A percentile compares a stretch with the other conserved stretches of the same genome.
Conservation (phyloP, 2,797 vertebrate genomes). For the Carapus acus region DNA sequence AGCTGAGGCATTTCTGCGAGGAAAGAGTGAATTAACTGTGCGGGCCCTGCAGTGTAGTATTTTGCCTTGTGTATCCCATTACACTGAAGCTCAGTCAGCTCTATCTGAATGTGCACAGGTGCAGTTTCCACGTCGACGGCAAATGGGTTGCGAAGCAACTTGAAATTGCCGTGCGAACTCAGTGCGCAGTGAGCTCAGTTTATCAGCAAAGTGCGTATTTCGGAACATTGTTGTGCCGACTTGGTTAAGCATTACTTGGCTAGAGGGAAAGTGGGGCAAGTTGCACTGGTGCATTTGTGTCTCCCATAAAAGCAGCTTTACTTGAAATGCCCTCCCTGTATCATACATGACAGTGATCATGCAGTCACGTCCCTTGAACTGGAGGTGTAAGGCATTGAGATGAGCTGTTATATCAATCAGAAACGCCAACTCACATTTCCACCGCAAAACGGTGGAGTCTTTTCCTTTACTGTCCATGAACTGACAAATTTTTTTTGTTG, state of each 20-base stretch:
- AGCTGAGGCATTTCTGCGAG: too few species aligned
- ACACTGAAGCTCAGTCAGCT: slow-evolving; percentile 18
- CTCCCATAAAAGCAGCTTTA: slow-evolving; percentile 9
- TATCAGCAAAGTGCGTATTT: slow-evolving; percentile 10
- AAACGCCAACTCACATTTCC: background rate
- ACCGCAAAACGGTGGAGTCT: slow-evolving; percentile 2
- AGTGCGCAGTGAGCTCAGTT: background rate
- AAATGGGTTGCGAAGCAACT: slow-evolving; percentile 11
- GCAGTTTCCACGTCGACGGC: slow-evolving; percentile 3
- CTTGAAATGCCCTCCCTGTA: slow-evolving; percentile 15
- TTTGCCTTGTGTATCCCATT: slow-evolving; percentile 12
- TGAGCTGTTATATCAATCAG: background rate
- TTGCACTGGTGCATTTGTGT: slow-evolving; percentile 14
- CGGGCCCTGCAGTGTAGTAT: slow-evolving; percentile 2
- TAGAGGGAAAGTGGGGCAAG: slow-evolving; percentile 15
- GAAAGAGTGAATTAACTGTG: slow-evolving; percentile 4
- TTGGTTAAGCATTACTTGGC: slow-evolving; percentile 2
- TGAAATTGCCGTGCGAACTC: background rate
- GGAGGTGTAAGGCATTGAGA: too few species aligned
- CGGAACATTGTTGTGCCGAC: background rate
- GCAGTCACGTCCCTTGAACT: slow-evolving; percentile 3
- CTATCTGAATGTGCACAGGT: slow-evolving; percentile 7
- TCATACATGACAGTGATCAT: slow-evolving; percentile 12
- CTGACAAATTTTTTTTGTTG: slow-evolving; percentile 7
- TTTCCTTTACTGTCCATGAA: slow-evolving; percentile 14